Conservation (phyloP, 2,113 vertebrate species). For the Ondatra zibethicus region DNA sequence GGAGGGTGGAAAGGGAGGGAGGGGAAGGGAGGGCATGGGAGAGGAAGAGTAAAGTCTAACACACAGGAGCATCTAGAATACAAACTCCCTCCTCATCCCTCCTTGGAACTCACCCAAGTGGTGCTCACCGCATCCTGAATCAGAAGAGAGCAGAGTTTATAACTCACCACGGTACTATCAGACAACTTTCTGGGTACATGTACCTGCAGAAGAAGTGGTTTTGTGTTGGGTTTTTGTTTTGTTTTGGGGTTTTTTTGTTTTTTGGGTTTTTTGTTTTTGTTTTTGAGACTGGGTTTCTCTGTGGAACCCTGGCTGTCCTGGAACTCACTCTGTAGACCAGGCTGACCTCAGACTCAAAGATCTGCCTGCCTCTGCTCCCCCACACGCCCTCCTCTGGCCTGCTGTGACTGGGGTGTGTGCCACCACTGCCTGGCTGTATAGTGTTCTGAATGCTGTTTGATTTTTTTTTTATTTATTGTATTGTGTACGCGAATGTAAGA, state of each 20-base stretch:
- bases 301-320: background rate
- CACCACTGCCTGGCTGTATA: background rate
- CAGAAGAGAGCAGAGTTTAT: background rate
- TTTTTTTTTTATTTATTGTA: background rate
- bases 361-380: background rate
- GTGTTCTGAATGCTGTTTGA: background rate
- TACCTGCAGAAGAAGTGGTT: background rate
- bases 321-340: background rate
- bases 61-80: background rate
- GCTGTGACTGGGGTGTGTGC: background rate
- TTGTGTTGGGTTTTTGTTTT: too few species aligned
- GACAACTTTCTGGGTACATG: background rate
- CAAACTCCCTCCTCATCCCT: background rate
- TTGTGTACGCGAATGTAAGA: background rate
- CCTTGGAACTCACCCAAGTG: background rate
- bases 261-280: too few species aligned
- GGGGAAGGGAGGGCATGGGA: fast-evolving
- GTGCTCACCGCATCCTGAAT: background rate
- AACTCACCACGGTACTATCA: background rate
- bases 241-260: too few species aligned
- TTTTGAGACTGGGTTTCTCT: background rate
- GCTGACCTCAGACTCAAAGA: too few species aligned
- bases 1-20: background rate
- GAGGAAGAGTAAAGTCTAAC: background rate
- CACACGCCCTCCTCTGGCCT: too few species aligned